Evolutionary conservation across 2,888 invertebrate genomes (phyloP), one percentile per base, ranked within the genome.

Genomic region (Serrognathus titanus): DNA sequence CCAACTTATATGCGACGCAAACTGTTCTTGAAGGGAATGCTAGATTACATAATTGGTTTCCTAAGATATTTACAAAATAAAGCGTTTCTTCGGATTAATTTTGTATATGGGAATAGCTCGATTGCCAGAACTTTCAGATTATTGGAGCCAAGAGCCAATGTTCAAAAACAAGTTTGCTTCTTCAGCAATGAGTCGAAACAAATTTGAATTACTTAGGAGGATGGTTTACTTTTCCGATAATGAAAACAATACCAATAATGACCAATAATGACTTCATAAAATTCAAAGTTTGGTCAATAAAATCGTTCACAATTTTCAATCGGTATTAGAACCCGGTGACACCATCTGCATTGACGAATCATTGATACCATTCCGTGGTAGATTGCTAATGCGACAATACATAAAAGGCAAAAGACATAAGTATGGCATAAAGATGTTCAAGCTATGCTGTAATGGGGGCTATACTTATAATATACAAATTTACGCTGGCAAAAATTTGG

Each of bases 91-190:
- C 16, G 16, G 16, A 16, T 16, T 16, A 16, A 1, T 16, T 16
- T 16, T 16, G 16, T 16, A 16, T 2, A 16, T 69, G 66, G 63
- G 65, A 12, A 52, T 68, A 41, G 63, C 60, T 48, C 49, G 53
- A 45, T 51, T 63, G 48, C 66, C 65, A 60, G 56, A 51, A 49
- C 24, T 68, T 40, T 41, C 51, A 36, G 57, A 59, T 51, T 68
- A 69, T 64, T 70, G 70, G 65, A 65, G 62, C 51, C 63, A 52
- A 51, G 61, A 66, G 11, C 47, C 50, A 45, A 48, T 58, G 51
- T 64, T 58, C 50, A 50, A 51, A 45, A 57, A 50, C 54, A 48
- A 56, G 12, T 61, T 64, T 51, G 51, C 61, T 45, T 24, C 51
- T 45, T 39, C 53, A 36, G 51, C 55, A 41, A 63, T 63, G 60